These are phyloP conservation scores for Campaea margaritaria DNA, from an alignment of 2,888 invertebrate species.

Conservation along the genomic window DNA sequence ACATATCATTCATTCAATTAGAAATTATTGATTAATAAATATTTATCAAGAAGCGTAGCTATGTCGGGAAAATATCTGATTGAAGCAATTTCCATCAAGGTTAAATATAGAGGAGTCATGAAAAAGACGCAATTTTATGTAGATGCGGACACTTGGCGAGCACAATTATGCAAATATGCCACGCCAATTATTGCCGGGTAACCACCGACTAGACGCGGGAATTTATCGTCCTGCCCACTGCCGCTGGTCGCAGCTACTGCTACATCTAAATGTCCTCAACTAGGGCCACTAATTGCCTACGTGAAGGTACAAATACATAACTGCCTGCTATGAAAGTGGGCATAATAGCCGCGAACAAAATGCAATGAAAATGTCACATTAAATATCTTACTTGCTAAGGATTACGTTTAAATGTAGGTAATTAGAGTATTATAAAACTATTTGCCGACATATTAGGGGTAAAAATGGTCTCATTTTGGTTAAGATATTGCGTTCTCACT, in stretches of 20 bases:
- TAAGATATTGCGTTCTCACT: neutral
- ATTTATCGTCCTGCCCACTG: constrained; percentile 63
- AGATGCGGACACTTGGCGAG: constrained; percentile 78
- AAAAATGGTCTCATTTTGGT: constrained; percentile 4
- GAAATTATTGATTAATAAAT: constrained; percentile 47
- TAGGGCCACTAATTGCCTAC: constrained; percentile 55
- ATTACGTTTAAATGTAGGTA: constrained; percentile 17
- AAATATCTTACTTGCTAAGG: constrained; percentile 14
- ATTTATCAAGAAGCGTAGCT: constrained; percentile 52
- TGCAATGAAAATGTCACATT: constrained; percentile 13
- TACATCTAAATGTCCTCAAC: constrained; percentile 54
- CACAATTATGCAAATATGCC: constrained; percentile 81
- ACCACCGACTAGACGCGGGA: constrained; percentile 73
- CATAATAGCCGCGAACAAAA: constrained; percentile 13
- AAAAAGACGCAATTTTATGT: constrained; percentile 82
- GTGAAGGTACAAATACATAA: constrained; percentile 39
- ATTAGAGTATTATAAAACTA: constrained; percentile 22
- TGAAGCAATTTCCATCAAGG: constrained; percentile 62
- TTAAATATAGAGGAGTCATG: constrained; percentile 73
- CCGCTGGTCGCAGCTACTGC: constrained; percentile 44
- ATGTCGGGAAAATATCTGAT: constrained; percentile 53
- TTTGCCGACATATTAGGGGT: constrained; percentile 2
- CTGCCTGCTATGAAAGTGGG: constrained; percentile 24
- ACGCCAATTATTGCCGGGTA: constrained; percentile 78
- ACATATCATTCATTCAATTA: no score